A percentile compares a stretch with the other conserved stretches of the same genome.
Conservation (phyloP, 2,888 invertebrate genomes). For the Sialis fuliginosa region DNA sequence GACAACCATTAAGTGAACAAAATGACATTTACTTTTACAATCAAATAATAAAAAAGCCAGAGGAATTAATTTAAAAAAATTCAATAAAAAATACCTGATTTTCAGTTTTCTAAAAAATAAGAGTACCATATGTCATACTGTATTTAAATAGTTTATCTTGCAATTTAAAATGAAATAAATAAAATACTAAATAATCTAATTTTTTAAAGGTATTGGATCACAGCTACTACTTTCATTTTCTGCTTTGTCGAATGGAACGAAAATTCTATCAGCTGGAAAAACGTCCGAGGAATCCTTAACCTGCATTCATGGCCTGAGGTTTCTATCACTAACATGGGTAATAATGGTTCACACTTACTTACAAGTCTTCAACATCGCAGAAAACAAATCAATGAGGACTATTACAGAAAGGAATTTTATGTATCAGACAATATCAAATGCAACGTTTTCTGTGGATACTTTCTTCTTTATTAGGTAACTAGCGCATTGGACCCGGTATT, state of each 20-base stretch:
- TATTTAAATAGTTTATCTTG: too few species aligned
- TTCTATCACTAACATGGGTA: constrained; percentile 65
- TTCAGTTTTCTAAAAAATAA: too few species aligned
- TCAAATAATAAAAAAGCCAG: too few species aligned
- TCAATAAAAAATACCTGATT: too few species aligned
- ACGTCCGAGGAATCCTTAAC: constrained; percentile 48
- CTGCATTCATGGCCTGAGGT: constrained; percentile 61
- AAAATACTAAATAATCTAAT: constrained; percentile 3
- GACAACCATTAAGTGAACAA: too few species aligned
- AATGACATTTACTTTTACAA: too few species aligned
- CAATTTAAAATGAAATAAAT: not conserved
- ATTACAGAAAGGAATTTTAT: constrained; percentile 58
- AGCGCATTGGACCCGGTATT: too few species aligned
- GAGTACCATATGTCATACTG: too few species aligned
- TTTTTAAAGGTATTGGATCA: constrained; percentile 33
- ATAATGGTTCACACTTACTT: constrained; percentile 74
- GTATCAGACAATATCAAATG: constrained; percentile 72
- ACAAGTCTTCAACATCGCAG: constrained; percentile 60
- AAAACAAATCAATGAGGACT: constrained; percentile 51
- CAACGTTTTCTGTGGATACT: constrained; percentile 71
- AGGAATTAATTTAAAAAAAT: too few species aligned
- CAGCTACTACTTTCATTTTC: constrained; percentile 57
- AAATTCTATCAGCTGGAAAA: constrained; percentile 52
- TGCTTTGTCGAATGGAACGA: constrained; percentile 52
- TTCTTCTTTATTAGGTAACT: constrained; percentile 75